Conservation (phyloP, 1,140 invertebrate species). For the Venustaconcha ellipsiformis region DNA sequence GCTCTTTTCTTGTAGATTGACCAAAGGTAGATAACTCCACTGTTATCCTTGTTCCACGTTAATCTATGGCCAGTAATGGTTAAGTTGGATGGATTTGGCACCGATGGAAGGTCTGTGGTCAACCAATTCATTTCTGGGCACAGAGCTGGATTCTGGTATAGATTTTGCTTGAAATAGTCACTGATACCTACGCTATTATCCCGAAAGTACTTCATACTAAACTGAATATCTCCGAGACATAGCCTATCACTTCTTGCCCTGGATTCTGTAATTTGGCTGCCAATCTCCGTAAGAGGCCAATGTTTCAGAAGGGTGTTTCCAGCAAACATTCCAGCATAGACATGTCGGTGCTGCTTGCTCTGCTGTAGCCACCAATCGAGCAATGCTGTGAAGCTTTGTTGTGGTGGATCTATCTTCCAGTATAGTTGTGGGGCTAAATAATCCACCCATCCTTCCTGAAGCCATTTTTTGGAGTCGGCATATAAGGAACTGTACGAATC, state of each 20-base stretch:
- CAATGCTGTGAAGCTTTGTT: conserved; percentile 58
- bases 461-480: conserved; percentile 62
- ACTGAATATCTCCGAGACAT: conserved; percentile 55
- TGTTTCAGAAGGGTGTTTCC: conserved; percentile 37
- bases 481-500: conserved; percentile 53
- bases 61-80: conserved; percentile 7
- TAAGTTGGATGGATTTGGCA: conserved; percentile 23
- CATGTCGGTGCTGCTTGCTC: conserved; percentile 38
- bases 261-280: conserved; percentile 52
- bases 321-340: conserved; percentile 53
- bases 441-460: conserved; percentile 62
- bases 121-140: conserved; percentile 52
- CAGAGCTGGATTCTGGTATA: conserved; percentile 45
- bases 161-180: conserved; percentile 32
- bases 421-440: conserved; percentile 64
- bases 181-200: conserved; percentile 51
- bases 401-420: conserved; percentile 59
- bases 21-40: conserved; percentile 25
- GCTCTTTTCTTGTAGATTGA: conserved; percentile 28
- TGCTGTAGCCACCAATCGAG: conserved; percentile 62
- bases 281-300: conserved; percentile 52
- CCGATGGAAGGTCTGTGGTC: conserved; percentile 2
- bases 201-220: conserved; percentile 57
- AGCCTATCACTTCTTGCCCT: conserved; percentile 22
- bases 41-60: conserved; percentile 26